Evolutionary conservation across 2,797 vertebrate genomes (phyloP).

Genomic region (Diplodus sargus): DNA sequence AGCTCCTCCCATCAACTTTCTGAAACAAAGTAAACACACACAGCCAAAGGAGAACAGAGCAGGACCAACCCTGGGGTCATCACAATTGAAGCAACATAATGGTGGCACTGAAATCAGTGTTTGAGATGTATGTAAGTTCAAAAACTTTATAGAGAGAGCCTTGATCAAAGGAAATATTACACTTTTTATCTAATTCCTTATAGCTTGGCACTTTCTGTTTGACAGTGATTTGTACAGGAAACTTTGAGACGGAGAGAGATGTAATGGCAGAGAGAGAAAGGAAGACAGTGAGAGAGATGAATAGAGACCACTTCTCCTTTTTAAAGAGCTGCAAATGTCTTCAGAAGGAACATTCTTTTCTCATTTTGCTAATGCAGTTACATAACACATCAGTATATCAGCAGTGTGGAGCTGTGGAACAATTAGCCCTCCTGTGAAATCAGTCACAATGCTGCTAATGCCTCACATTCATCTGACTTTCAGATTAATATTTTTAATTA

Average conservation of each 20-base stretch:
- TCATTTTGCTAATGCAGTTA: slow-evolving; percentile 67
- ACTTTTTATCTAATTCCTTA: slow-evolving; percentile 9
- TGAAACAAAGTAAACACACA: too few relatives aligned
- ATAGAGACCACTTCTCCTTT: slow-evolving; percentile 17
- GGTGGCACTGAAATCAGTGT: slow-evolving; percentile 17
- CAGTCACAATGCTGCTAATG: slow-evolving; percentile 49
- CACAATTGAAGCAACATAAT: background rate
- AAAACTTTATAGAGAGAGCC: background rate
- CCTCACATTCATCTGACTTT: slow-evolving; percentile 47
- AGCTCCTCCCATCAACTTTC: too few relatives aligned
- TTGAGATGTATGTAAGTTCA: background rate
- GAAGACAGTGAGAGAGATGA: slow-evolving; percentile 12
- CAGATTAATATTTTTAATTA: slow-evolving; percentile 67
- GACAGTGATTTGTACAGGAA: slow-evolving; percentile 17
- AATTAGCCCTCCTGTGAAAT: slow-evolving; percentile 72
- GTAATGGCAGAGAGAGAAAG: background rate
- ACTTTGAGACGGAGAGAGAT: slow-evolving; percentile 26
- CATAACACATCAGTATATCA: slow-evolving; percentile 69
- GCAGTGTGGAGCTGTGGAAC: slow-evolving; percentile 36
- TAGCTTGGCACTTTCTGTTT: slow-evolving; percentile 19
- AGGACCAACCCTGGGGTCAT: too few relatives aligned
- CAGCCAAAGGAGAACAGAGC: too few relatives aligned
- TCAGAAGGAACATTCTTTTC: slow-evolving; percentile 61
- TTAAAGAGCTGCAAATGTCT: slow-evolving; percentile 55
- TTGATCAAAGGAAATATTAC: background rate